Conservation (phyloP, 2,113 vertebrate species). For the Neomonachus schauinslandi region DNA sequence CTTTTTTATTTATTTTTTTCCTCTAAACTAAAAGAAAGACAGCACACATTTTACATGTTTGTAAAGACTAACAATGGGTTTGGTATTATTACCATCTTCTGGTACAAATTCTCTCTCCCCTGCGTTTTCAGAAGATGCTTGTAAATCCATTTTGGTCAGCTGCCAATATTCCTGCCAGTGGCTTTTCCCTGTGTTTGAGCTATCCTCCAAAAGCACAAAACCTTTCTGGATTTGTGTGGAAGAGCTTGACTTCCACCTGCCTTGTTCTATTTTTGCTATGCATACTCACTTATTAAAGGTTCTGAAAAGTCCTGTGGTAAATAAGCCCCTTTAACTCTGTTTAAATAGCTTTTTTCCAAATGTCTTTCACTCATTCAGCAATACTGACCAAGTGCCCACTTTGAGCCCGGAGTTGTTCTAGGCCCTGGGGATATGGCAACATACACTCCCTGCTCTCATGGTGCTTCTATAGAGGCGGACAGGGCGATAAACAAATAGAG, state of each 20-base stretch:
- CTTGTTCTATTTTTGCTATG: not conserved
- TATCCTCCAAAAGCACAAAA: conserved; percentile 6
- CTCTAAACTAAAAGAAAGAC: not conserved
- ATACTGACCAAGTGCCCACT: not conserved
- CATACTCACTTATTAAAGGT: not conserved
- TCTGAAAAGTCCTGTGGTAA: not conserved
- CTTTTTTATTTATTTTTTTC: not conserved
- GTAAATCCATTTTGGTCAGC: conserved; percentile 6
- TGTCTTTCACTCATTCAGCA: not conserved
- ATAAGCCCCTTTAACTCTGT: not conserved
- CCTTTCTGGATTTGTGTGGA: not conserved
- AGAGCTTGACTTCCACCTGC: not conserved
- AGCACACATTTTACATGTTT: not conserved
- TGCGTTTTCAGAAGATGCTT: conserved; percentile 24
- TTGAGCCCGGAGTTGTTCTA: not conserved
- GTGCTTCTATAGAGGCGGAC: not conserved
- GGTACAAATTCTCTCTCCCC: not conserved
- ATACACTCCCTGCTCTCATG: not conserved
- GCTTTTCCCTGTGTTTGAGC: not conserved
- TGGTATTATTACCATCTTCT: not conserved
- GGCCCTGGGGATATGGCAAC: not conserved
- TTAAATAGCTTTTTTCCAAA: not conserved
- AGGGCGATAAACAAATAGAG: not conserved
- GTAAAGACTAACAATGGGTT: not conserved
- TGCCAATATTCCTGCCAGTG: not conserved